Percentiles rank a stretch among this genome's conserved stretches.
phyloP scores from a whole-genome alignment of 2,888 invertebrate genomes.

The Cantharis rustica region DNA sequence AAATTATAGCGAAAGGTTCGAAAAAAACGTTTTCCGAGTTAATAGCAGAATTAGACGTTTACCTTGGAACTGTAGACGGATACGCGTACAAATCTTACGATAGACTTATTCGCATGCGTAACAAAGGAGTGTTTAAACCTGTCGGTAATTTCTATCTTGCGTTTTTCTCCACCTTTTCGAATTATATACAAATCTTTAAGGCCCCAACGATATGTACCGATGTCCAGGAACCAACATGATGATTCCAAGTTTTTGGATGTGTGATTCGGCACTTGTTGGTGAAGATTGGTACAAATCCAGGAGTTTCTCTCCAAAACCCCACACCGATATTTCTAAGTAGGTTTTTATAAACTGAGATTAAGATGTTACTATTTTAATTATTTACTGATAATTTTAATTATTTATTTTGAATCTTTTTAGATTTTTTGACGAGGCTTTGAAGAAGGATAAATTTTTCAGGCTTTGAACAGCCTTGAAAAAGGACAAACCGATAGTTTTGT shows the following conservation, averaged over 20 bases:
- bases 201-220: conserved; percentile 60
- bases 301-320: conserved; percentile 54
- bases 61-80: conserved; percentile 61
- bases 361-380: no score
- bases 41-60: conserved; percentile 56
- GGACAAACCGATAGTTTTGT: background rate
- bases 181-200: conserved; percentile 33
- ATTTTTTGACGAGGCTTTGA: conserved; percentile 33
- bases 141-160: conserved; percentile 41
- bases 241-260: conserved; percentile 60
- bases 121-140: conserved; percentile 61
- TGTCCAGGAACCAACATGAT: conserved; percentile 57
- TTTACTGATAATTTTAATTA: no score
- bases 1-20: conserved; percentile 52
- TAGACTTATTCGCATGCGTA: conserved; percentile 59
- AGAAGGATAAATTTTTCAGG: conserved; percentile 39
- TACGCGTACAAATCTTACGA: conserved; percentile 61
- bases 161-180: background rate
- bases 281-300: conserved; percentile 56
- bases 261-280: conserved; percentile 53
- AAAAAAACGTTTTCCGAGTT: conserved; percentile 40
- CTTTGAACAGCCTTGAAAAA: conserved; percentile 6
- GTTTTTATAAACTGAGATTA: no score
- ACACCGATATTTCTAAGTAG: conserved; percentile 54
- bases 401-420: conserved; percentile 22